Percentiles rank a stretch among this genome's conserved stretches.
Evolutionary conservation across 2,888 invertebrate genomes (phyloP).

Genomic region (Germaria angustata): DNA sequence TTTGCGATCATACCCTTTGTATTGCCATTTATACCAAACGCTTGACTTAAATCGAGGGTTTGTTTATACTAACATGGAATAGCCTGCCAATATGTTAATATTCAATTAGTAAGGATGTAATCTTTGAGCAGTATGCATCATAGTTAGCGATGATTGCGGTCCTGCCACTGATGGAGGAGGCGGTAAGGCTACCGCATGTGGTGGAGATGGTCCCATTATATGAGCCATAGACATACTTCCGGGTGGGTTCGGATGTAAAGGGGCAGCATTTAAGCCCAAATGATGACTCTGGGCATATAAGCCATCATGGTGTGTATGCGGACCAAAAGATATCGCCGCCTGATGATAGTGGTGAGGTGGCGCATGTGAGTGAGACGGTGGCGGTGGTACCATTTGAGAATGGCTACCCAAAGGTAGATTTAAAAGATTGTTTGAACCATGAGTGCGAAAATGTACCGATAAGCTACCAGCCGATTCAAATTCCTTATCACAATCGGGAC

Average conservation of each 20-base stretch:
- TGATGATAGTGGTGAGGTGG: slow-evolving; percentile 66
- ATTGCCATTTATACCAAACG: no score
- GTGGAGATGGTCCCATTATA: slow-evolving; percentile 75
- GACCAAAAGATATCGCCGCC: slow-evolving; percentile 64
- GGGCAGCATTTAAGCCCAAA: slow-evolving; percentile 70
- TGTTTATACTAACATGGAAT: no score
- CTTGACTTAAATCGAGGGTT: no score
- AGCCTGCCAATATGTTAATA: no score
- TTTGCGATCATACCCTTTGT: no score
- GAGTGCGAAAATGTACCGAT: slow-evolving; percentile 78
- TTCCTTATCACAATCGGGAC: slow-evolving; percentile 79
- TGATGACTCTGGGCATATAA: slow-evolving; percentile 72
- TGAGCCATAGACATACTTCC: slow-evolving; percentile 74
- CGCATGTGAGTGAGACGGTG: slow-evolving; percentile 26
- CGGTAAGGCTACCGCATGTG: slow-evolving; percentile 73
- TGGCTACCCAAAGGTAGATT: slow-evolving; percentile 71
- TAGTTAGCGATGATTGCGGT: slow-evolving; percentile 74
- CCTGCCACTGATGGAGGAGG: slow-evolving; percentile 70
- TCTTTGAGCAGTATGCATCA: slow-evolving; percentile 78
- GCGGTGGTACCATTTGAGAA: slow-evolving; percentile 59
- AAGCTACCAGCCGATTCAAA: slow-evolving; percentile 77
- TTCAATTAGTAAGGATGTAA: slow-evolving; percentile 75
- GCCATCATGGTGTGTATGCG: slow-evolving; percentile 64
- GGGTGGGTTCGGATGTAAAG: slow-evolving; percentile 72
- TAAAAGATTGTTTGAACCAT: slow-evolving; percentile 74